Base-by-base conservation (phyloP, 2,888 invertebrate species). In the Agrilus cyanescens region DNA sequence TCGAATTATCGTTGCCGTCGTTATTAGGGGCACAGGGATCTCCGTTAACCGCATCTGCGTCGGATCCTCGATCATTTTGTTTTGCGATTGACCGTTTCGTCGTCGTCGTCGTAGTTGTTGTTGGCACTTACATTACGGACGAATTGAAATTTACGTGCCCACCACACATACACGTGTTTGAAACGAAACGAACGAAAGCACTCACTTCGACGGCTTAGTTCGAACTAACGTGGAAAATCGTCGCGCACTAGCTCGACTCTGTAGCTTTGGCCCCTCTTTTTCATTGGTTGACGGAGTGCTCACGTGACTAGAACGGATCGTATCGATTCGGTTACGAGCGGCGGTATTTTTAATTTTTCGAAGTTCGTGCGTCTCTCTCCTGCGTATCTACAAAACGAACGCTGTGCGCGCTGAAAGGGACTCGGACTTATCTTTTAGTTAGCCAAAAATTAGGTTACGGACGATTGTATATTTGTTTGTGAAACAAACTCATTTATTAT, bases 251-350 rank as follows among this genome's bases (percentile, higher is more conserved):
- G 37, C 47, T 43, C 45, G 34, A 34, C 37, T 40, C 39, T 29
- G 29, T 20, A 41, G 40, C 40, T 48, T 41, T 46, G 38, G 39
- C 46, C 46, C 42, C 46, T 32, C 16, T 15, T 15, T 32, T 37
- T 18, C 13, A n/a, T 45, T 48, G 45, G 46, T 43, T 36, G 8
- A 32, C 12, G 14, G 48, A 46, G 53, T 55, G 69, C 57, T 60
- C 77, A 78, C 79, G 79, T 81, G 81, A 77, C 71, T 53, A 46
- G 51, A 56, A 57, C 61, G 62, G 60, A 73, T 74, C 74, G 75
- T 81, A 81, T 82, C 78, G 81, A 81, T 82, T 81, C 80, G 78
- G 76, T 76, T 74, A 74, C 75, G 74, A 74, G 78, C 80, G 80
- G 80, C 80, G 80, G 80, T 79, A 81, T 81, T 82, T 81, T 81